Evolutionary conservation across 2,888 invertebrate species (phyloP).

Genomic region (Lithophane socia): DNA sequence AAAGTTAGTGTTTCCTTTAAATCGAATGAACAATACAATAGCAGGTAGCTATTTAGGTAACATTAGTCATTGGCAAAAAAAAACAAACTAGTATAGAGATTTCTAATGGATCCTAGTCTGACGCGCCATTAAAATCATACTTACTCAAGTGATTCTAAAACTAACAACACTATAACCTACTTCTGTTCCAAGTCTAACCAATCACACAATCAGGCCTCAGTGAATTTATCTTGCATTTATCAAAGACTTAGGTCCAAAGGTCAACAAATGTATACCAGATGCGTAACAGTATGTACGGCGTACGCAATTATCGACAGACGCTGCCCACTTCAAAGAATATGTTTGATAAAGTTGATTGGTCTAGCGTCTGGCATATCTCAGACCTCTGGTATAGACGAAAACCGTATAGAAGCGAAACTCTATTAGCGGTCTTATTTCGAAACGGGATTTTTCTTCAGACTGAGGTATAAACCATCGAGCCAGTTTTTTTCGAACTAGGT

Average conservation of each 20-base stretch:
- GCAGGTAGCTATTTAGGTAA: too few relatives aligned
- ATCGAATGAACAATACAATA: background rate
- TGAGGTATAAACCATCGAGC: background rate
- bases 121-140: conserved; percentile 6
- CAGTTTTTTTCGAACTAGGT: too few relatives aligned
- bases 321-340: conserved; percentile 62
- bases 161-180: conserved; percentile 30
- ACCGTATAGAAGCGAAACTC: background rate
- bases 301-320: conserved; percentile 62
- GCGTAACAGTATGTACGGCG: conserved; percentile 46
- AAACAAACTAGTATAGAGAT: background rate
- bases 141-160: conserved; percentile 13
- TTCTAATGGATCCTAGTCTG: background rate
- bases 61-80: background rate
- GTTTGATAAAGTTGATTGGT: conserved; percentile 64
- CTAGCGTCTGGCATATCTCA: conserved; percentile 64
- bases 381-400: conserved; percentile 29
- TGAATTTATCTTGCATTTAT: conserved; percentile 64
- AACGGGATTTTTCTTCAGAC: background rate
- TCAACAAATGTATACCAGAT: conserved; percentile 68
- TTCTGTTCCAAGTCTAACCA: conserved; percentile 39
- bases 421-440: background rate
- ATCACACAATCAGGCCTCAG: conserved; percentile 63
- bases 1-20: background rate
- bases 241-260: conserved; percentile 64